Conservation (phyloP, 2,113 vertebrate genomes). For the Tricholaema leucomelas region DNA sequence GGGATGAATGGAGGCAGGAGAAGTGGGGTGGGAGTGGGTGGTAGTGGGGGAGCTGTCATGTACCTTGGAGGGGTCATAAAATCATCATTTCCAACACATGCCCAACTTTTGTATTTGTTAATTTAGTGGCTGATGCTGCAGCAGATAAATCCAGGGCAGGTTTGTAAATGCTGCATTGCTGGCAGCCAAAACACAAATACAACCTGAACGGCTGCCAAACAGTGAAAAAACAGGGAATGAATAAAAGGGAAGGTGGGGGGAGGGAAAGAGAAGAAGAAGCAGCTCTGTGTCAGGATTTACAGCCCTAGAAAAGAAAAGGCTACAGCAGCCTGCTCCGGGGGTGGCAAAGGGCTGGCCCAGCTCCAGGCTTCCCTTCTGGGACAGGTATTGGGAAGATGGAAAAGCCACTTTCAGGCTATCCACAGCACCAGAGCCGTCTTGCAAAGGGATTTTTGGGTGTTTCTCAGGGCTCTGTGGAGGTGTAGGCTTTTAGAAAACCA, state of each 20-base stretch:
- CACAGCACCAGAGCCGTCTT: too few species aligned
- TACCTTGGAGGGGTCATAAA: background rate
- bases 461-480: background rate
- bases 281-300: slow-evolving; percentile 4
- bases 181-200: slow-evolving; percentile 61
- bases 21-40: rapidly evolving
- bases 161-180: slow-evolving; percentile 55
- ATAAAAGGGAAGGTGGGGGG: too few species aligned
- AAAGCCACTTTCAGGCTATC: background rate
- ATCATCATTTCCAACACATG: background rate
- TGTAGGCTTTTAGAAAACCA: background rate
- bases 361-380: background rate
- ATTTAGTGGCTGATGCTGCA: background rate
- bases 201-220: slow-evolving; percentile 43
- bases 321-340: rapidly evolving
- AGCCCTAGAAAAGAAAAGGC: slow-evolving; percentile 10
- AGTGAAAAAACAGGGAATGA: background rate
- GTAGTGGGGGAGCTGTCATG: too few species aligned
- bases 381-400: background rate
- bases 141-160: slow-evolving; percentile 56
- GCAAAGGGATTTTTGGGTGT: background rate
- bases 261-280: rapidly evolving
- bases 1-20: background rate
- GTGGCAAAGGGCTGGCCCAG: background rate
- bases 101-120: background rate